phyloP scores from a whole-genome alignment of 2,797 vertebrate species.

The Oreonectes daqikongensis region DNA sequence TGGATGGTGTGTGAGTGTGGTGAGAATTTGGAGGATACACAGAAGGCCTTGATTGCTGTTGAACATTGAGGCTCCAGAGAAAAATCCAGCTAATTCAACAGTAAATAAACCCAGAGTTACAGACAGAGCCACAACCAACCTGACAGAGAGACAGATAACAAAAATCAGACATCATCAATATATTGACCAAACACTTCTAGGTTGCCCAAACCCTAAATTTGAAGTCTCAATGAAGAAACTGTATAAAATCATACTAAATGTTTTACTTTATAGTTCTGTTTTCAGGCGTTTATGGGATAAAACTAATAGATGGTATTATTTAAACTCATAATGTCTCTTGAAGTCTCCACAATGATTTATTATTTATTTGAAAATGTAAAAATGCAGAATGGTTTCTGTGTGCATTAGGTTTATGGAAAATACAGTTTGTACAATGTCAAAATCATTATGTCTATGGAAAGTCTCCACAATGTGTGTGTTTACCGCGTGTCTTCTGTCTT shows the following conservation, averaged over 20 bases:
- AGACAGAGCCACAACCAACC: conserved; percentile 82
- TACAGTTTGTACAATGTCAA: no score
- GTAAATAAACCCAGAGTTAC: conserved; percentile 85
- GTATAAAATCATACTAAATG: no score
- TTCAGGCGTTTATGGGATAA: no score
- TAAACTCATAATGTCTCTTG: no score
- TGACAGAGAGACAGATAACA: conserved; percentile 58
- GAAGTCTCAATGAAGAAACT: no score
- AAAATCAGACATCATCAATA: background rate
- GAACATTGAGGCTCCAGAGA: conserved; percentile 92
- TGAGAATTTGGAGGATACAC: conserved; percentile 83
- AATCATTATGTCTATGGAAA: no score
- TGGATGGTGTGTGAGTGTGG: background rate
- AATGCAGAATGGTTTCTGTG: no score
- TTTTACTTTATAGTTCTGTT: background rate
- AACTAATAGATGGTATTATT: no score
- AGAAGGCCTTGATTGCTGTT: conserved; percentile 84
- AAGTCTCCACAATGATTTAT: no score
- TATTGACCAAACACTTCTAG: background rate
- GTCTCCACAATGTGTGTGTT: conserved; percentile 48
- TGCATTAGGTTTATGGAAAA: no score
- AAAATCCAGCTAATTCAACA: conserved; percentile 85
- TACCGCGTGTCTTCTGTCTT: conserved; percentile 79
- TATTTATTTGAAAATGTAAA: no score
- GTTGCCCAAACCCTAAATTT: no score